phyloP scores from a whole-genome alignment of 1,140 invertebrate species.

The Drosophila lacteicornis region DNA sequence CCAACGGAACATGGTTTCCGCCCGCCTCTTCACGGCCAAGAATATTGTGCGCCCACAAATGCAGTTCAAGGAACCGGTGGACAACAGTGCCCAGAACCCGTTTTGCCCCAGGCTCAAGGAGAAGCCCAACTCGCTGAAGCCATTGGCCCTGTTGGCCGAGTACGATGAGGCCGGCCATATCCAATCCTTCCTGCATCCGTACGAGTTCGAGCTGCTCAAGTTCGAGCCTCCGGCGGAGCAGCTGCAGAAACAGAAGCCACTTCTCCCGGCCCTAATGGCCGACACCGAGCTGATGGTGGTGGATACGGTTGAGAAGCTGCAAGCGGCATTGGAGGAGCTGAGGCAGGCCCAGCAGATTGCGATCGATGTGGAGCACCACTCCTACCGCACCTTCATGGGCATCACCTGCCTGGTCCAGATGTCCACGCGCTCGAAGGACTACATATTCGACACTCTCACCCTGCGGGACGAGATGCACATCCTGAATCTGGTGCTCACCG shows the following conservation, averaged over 20 bases:
- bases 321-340: conserved; percentile 89
- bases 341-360: conserved; percentile 89
- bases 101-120: conserved; percentile 93
- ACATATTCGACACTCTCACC: conserved; percentile 94
- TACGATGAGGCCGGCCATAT: conserved; percentile 88
- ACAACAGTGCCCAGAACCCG: conserved; percentile 90
- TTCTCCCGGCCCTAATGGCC: conserved; percentile 86
- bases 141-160: conserved; percentile 90
- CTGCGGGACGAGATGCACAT: conserved; percentile 92
- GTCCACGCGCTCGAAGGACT: conserved; percentile 94
- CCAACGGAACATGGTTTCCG: conserved; percentile 47
- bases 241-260: conserved; percentile 84
- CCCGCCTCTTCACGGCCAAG: conserved; percentile 88
- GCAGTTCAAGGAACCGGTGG: conserved; percentile 93
- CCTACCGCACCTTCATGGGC: conserved; percentile 92
- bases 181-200: conserved; percentile 93
- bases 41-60: conserved; percentile 93
- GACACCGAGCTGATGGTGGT: conserved; percentile 90
- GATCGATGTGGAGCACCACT: conserved; percentile 96
- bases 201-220: conserved; percentile 93
- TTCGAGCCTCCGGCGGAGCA: conserved; percentile 87
- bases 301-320: conserved; percentile 88
- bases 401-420: conserved; percentile 98
- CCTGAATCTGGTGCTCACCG: conserved; percentile 96
- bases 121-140: conserved; percentile 95